Evolutionary conservation across 2,113 vertebrate genomes (phyloP), one percentile per base, ranked within the genome.

Genomic region (Pseudorasbora parva): DNA sequence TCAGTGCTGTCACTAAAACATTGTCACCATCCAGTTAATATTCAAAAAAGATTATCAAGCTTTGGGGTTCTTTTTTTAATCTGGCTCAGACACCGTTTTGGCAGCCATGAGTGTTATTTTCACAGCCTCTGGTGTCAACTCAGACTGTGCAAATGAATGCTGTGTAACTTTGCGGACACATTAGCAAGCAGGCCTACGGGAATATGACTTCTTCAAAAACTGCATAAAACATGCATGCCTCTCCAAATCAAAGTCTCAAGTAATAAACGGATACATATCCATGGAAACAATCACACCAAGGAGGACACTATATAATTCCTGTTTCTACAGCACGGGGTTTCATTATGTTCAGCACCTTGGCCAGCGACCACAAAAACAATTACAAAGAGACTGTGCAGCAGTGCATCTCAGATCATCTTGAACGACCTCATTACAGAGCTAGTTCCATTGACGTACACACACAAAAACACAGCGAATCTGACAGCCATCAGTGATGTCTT

Each of bases 291-390:
- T 60, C 15, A 62, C 37, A 60, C 57, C 62, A 49, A 57, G 23
- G 25, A 19, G 14, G 11, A 54, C 10, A 14, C 17, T 41, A 33
- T 12, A 25, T 12, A 66, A 30, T 23, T 59, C 27, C 6, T 76
- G 47, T 82, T 72, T 74, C 25, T 74, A 15, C 15, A 51, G 23
- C 17, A 43, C 75, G 14, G 41, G 9, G 23, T 88, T 43, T 78
- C 30, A 45, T 33, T 33, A 25, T 9, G 14, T 93, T 93, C 92
- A 93, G 92, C 87, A 93, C 92, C 91, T 91, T 43, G 93, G 93
- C 81, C 93, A 94, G 93, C 88, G 89, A 85, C 90, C 23, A 78
- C 8, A 23, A 27, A 7, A 23, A 51, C 37, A 3, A 54, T 54
- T n/a, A 45, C 33, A 10, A 30, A 30, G 72, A 17, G 43, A 41